phyloP scores from a whole-genome alignment of 2,113 vertebrate genomes.

The Chrysochloris asiatica region DNA sequence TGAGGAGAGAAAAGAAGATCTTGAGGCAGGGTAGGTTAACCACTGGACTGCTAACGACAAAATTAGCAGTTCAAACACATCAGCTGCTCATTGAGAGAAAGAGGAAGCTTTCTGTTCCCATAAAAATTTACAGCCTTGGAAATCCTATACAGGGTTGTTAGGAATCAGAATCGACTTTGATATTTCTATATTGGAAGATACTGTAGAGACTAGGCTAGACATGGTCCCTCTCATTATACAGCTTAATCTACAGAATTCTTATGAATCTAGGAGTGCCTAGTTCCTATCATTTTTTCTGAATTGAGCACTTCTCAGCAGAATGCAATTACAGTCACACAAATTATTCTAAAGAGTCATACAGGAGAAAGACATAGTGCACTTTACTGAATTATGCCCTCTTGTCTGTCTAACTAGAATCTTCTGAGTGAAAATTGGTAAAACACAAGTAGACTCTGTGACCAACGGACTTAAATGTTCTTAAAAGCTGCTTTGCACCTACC shows the following conservation, averaged over 20 bases:
- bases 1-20: no score
- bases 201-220: not conserved
- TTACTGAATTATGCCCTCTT: not conserved
- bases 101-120: no score
- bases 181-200: not conserved
- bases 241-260: not conserved
- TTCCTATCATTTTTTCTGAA: not conserved
- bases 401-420: not conserved
- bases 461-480: not conserved
- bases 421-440: not conserved
- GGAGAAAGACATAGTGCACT: not conserved
- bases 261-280: not conserved
- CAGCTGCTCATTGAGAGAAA: no score
- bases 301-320: not conserved
- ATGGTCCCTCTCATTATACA: not conserved
- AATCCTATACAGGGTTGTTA: no score
- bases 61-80: no score
- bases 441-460: not conserved
- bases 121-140: no score
- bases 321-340: not conserved
- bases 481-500: not conserved
- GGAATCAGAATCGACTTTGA: not conserved
- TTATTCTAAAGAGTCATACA: not conserved
- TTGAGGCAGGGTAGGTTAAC: no score
- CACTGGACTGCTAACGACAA: no score